A percentile compares a stretch with the other conserved stretches of the same genome.
phyloP scores from a whole-genome alignment of 2,113 vertebrate species.

The Nipponia nippon region DNA sequence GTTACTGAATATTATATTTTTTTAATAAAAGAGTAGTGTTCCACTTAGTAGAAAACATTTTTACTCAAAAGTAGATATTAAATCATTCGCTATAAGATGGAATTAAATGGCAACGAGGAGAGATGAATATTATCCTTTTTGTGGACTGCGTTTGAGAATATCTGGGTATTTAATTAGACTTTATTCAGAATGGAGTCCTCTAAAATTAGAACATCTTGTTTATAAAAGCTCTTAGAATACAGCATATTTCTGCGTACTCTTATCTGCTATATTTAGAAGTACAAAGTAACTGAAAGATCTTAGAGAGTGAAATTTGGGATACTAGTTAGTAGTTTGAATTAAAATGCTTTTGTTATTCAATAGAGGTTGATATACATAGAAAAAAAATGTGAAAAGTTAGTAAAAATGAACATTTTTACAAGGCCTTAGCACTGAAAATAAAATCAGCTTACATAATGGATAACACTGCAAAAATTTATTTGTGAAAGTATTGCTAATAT shows the following conservation, averaged over 20 bases:
- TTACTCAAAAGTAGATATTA: background rate
- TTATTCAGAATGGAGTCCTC: conserved; percentile 33
- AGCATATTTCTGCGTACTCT: conserved; percentile 1
- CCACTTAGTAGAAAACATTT: background rate
- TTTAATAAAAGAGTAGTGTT: background rate
- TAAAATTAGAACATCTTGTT: conserved; percentile 59
- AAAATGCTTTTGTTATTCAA: background rate
- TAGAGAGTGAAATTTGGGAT: background rate
- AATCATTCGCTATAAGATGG: background rate
- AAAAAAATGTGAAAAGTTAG: background rate
- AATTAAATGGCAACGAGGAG: background rate
- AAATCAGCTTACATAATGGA: background rate
- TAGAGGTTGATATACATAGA: background rate
- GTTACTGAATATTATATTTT: background rate
- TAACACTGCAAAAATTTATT: background rate
- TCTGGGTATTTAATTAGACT: conserved; percentile 42
- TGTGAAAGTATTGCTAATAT: background rate
- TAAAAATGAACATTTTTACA: background rate
- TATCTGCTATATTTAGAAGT: conserved; percentile 44
- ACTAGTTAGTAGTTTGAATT: background rate
- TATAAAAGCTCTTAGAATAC: conserved; percentile 47
- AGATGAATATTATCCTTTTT: background rate
- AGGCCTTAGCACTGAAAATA: background rate
- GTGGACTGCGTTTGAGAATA: background rate
- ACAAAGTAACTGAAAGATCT: background rate